Evolutionary conservation across 2,113 vertebrate species (phyloP).

Genomic region (Hystrix cristata): DNA sequence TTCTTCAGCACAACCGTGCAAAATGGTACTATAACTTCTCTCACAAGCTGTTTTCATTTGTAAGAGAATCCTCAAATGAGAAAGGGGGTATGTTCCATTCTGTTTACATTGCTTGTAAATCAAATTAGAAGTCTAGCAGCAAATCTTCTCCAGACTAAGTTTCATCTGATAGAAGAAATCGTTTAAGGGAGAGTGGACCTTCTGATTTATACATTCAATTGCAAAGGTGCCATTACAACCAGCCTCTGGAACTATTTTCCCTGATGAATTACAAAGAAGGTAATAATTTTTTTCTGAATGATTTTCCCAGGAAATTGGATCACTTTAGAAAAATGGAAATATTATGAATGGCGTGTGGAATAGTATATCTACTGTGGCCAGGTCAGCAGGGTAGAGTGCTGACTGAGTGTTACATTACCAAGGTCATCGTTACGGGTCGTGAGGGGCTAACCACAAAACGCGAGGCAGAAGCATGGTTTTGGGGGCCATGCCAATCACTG

Average conservation of each 20-base stretch:
- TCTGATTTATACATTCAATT: constrained; percentile 71
- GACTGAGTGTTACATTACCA: constrained; percentile 52
- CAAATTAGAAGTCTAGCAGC: background rate
- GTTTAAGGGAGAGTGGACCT: constrained; percentile 23
- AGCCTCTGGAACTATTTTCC: constrained; percentile 49
- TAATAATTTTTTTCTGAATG: constrained; percentile 54
- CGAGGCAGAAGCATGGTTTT: constrained; percentile 38
- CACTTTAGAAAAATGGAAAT: constrained; percentile 65
- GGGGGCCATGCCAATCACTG: constrained; percentile 29
- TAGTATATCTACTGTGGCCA: background rate
- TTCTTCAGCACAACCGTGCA: constrained; percentile 13
- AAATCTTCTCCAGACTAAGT: constrained; percentile 56
- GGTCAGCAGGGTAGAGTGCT: background rate
- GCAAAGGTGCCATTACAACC: constrained; percentile 37
- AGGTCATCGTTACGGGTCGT: constrained; percentile 62
- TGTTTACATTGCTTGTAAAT: constrained; percentile 42
- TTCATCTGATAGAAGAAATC: constrained; percentile 43
- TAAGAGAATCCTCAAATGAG: constrained; percentile 41
- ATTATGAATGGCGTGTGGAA: constrained; percentile 21
- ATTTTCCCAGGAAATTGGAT: constrained; percentile 69
- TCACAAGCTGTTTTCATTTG: constrained; percentile 61
- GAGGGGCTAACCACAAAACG: constrained; percentile 67
- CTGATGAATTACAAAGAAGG: constrained; percentile 57
- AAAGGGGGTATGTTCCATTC: constrained; percentile 14
- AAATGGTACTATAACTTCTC: constrained; percentile 13